Percentiles rank a stretch among this genome's conserved stretches.
phyloP scores from a whole-genome alignment of 2,888 invertebrate species.

The Lithosia quadra region DNA sequence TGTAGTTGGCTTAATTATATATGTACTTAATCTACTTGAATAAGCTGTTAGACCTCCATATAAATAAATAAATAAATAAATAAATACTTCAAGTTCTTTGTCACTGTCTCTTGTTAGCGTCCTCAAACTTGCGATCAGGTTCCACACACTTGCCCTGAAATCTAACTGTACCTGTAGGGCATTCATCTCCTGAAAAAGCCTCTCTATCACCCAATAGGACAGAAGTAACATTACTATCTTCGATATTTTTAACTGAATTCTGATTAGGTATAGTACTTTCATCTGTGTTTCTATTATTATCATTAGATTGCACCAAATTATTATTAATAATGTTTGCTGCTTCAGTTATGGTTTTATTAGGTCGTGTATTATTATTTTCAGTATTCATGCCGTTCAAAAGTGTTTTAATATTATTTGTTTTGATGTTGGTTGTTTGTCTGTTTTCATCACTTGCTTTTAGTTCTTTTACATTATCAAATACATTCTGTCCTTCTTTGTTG shows the following conservation, averaged over 20 bases:
- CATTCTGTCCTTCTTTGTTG: not conserved
- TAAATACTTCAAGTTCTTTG: not conserved
- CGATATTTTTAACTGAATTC: not conserved
- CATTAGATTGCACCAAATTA: not conserved
- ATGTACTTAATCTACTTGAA: too few relatives aligned
- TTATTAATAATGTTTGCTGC: not conserved
- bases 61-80: too few relatives aligned
- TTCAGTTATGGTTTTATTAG: not conserved
- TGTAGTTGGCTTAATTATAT: too few relatives aligned
- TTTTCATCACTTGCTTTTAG: constrained; percentile 5
- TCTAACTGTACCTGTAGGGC: constrained; percentile 33
- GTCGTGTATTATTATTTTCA: not conserved
- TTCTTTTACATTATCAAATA: constrained; percentile 3
- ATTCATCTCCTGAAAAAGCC: constrained; percentile 33
- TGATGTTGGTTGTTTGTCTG: not conserved
- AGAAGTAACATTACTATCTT: constrained; percentile 6
- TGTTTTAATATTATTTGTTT: constrained; percentile 19
- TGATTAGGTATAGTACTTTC: constrained; percentile 14
- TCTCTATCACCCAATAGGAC: constrained; percentile 31
- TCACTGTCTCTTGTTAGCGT: not conserved
- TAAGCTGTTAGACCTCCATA: too few relatives aligned
- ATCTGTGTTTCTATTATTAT: constrained; percentile 6
- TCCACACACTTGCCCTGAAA: constrained; percentile 18
- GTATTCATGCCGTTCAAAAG: constrained; percentile 15
- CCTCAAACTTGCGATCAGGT: constrained; percentile 4